phyloP scores from a whole-genome alignment of 2,888 invertebrate species.

The Phyllotreta striolata region DNA sequence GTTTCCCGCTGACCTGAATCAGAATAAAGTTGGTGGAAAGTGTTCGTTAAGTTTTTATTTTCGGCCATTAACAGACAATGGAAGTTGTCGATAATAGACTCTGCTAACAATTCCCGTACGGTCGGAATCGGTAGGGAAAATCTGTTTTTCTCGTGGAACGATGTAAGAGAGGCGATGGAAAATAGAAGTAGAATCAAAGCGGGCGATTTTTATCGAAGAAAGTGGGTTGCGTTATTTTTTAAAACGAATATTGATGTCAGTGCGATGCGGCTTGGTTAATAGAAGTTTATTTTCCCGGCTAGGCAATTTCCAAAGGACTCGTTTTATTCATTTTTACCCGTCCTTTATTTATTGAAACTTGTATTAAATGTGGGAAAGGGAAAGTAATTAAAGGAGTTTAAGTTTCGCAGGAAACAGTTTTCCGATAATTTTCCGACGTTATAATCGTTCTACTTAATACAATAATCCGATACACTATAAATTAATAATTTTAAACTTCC shows the following conservation, averaged over 20 bases:
- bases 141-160: constrained; percentile 25
- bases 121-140: constrained; percentile 34
- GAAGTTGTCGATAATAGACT: constrained; percentile 40
- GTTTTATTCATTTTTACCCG: no score
- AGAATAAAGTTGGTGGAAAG: constrained; percentile 26
- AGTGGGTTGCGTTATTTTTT: constrained; percentile 6
- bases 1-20: constrained; percentile 30
- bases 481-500: no score
- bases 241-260: neutral
- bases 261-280: neutral
- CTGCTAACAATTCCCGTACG: constrained; percentile 33
- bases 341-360: no score
- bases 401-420: no score
- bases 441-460: no score
- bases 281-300: neutral
- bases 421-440: no score
- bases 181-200: constrained; percentile 12
- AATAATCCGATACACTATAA: no score
- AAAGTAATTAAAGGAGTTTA: no score
- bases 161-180: constrained; percentile 19
- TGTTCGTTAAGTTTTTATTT: constrained; percentile 40
- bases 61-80: constrained; percentile 41
- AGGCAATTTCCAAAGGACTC: no score
- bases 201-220: constrained; percentile 6
- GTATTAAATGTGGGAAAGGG: no score